Evolutionary conservation across 2,113 vertebrate genomes (phyloP), one percentile per base, ranked within the genome.

Genomic region (Malurus alboscapulatus): DNA sequence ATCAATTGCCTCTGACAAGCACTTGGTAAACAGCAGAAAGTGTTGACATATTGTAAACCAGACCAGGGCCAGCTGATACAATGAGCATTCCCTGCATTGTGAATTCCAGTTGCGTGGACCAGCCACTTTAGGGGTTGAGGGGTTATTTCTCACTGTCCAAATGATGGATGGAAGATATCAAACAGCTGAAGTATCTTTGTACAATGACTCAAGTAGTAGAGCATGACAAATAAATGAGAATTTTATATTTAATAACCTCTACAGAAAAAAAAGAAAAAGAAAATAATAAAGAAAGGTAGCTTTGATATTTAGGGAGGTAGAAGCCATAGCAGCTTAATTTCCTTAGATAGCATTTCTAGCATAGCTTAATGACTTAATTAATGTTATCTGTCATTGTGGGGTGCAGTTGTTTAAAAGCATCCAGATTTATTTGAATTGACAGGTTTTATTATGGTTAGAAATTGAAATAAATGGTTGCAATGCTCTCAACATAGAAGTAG

Each of bases 161-260:
- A 84, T 95, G 88, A 93, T 73, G 38, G 84, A 94, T 95, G 77
- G 38, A 50, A 87, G n/a, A 42, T 69, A 91, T 73, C 50, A 82
- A 84, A 82, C 34, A 87, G 34, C 50, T 82, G 58, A 92, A 75
- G 66, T 73, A 58, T 54, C 80, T 84, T 59, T 84, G 27, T 50
- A 57, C 30, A 92, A 57, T 65, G 51, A 61, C 73, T 89, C 45
- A 82, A 82, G 27, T 65, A 72, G 14, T 40, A 66, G 27, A 72
- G 48, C 45, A 72, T 66, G 77, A 69, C 34, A 87, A 94, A 92
- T 65, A 69, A 88, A 75, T 84, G 5, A 78, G 7, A 22, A 38
- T 78, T 94, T 92, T 90, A 38, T 54, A 54, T 82, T 81, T 92
- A 67, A 82, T 63, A 78, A 47, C 17, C 3, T 48, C 22, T 53